These are phyloP conservation scores for Fundulus diaphanus DNA, from an alignment of 2,797 vertebrate genomes.

Conservation along the genomic window DNA sequence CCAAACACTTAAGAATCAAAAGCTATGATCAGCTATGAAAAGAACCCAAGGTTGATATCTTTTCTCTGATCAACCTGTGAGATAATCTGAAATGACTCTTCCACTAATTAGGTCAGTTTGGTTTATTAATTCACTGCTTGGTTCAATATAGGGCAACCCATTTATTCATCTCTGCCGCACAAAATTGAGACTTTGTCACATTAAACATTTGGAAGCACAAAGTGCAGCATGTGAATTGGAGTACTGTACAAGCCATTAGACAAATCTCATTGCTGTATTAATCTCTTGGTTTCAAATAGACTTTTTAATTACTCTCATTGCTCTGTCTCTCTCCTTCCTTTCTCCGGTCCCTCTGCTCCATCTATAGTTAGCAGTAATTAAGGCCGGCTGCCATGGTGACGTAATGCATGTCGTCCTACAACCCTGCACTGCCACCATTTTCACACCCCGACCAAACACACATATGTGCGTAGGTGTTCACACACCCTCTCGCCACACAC, in stretches of 20 bases:
- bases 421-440: slow-evolving; percentile 50
- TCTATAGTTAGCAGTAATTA: slow-evolving; percentile 81
- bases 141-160: neutral
- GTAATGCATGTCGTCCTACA: slow-evolving; percentile 71
- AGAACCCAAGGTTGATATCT: neutral
- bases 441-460: slow-evolving; percentile 49
- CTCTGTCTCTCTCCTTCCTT: slow-evolving; percentile 47
- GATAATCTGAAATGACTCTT: neutral
- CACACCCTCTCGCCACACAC: slow-evolving; percentile 27
- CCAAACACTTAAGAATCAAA: no score
- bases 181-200: neutral
- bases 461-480: slow-evolving; percentile 51
- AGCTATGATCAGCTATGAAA: no score
- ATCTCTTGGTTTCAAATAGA: slow-evolving; percentile 66
- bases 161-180: neutral
- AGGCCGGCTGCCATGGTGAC: slow-evolving; percentile 65
- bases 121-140: neutral
- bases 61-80: neutral
- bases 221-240: slow-evolving; percentile 11
- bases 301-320: slow-evolving; percentile 76
- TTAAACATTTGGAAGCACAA: slow-evolving; percentile 19
- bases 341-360: slow-evolving; percentile 42
- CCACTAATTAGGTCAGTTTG: neutral
- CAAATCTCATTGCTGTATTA: slow-evolving; percentile 44
- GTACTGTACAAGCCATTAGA: slow-evolving; percentile 17